Base-by-base conservation (phyloP, 1,140 invertebrate species). In the Tyrophagus putrescentiae region DNA sequence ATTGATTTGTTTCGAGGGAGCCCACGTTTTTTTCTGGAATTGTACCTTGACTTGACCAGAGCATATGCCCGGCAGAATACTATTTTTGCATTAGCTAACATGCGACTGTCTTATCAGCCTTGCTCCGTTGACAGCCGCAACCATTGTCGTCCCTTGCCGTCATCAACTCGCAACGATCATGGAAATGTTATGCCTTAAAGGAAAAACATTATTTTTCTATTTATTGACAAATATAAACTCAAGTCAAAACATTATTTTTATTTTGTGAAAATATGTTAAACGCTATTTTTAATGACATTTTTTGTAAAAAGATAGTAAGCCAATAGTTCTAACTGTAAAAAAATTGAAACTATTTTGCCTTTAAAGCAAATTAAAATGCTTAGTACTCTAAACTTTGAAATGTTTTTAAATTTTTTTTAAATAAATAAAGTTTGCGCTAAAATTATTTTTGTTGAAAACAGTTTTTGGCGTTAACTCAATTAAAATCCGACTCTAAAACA, bases 21-120 rank as follows among this genome's bases (percentile, higher is more conserved):
- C 39, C 52, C 52, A 18, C 52, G 52, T 11, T 54, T 54, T 32
- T 54, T 54, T 25, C n/a, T 54, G 1, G 52, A 54, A 54, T 3
- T 54, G 9, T 54, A 54, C 25, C 1, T 54, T 4, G 27, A 54
- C 9, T 18, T 18, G 18, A 25, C 45, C 13, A 13, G 11, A 11
- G n/a, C 25, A 27, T 23, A 13, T 21, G 27, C 52, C 9, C 9
- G 25, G 39, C 27, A n/a, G n/a, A n/a, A 3, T 27, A 54, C 13
- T 13, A 25, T 13, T 31, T 31, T 54, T 11, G 52, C 52, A 18
- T 54, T 54, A 3, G 13, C 52, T 1, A 54, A 54, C n/a, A 13
- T 54, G 13, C 13, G 25, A 21, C 52, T 54, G 2, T n/a, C 52
- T 13, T 54, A 54, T 33, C 52, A 25, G 13, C 25, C 52, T 34